These are phyloP conservation scores for Camponotus pennsylvanicus DNA, from an alignment of 1,140 invertebrate genomes.

Conservation along the genomic window DNA sequence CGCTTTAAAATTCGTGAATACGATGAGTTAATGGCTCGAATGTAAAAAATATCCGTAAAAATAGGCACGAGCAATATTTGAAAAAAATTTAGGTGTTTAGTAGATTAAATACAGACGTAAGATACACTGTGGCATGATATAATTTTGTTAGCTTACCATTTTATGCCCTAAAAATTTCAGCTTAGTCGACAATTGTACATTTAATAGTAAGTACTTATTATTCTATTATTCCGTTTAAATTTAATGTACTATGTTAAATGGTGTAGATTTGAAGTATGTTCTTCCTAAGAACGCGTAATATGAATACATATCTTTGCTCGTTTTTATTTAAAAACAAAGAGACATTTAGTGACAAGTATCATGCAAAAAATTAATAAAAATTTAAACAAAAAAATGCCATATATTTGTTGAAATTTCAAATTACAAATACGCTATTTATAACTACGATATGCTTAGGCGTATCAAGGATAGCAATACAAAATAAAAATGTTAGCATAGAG, in stretches of 20 bases:
- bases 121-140: neutral
- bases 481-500: constrained; percentile 18
- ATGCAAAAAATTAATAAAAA: constrained; percentile 57
- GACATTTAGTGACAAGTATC: constrained; percentile 51
- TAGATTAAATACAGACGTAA: neutral
- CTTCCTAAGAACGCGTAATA: constrained; percentile 53
- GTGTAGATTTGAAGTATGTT: constrained; percentile 63
- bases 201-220: constrained; percentile 74
- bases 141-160: constrained; percentile 42
- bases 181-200: constrained; percentile 69
- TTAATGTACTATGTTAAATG: constrained; percentile 57
- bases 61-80: constrained; percentile 11
- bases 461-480: constrained; percentile 23
- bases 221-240: constrained; percentile 68
- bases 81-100: constrained; percentile 13
- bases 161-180: constrained; percentile 59
- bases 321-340: constrained; percentile 67
- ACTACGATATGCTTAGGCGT: constrained; percentile 61
- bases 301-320: constrained; percentile 56
- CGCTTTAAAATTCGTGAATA: constrained; percentile 12
- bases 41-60: constrained; percentile 45
- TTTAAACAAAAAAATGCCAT: constrained; percentile 29
- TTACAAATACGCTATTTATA: constrained; percentile 44
- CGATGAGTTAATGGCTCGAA: constrained; percentile 2
- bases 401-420: constrained; percentile 48